A percentile compares a stretch with the other conserved stretches of the same genome.
These are phyloP conservation scores for Presbytis comata DNA, from an alignment of 2,797 vertebrate species.

Conservation along the genomic window DNA sequence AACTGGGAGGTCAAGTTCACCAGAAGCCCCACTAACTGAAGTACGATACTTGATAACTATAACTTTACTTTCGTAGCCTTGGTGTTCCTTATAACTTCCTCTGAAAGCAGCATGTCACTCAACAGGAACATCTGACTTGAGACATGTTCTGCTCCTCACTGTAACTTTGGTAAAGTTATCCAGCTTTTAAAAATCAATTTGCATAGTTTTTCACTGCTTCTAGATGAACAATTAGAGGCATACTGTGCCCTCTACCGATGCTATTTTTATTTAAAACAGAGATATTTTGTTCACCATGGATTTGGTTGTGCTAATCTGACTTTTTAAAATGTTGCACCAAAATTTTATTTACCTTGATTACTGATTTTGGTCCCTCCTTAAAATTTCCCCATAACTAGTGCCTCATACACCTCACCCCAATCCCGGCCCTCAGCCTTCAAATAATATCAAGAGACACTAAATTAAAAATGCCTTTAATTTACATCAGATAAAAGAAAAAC, in stretches of 20 bases:
- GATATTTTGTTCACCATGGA: not conserved
- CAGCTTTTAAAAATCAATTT: too few relatives aligned
- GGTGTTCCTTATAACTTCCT: rapidly evolving
- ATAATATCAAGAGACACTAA: not conserved
- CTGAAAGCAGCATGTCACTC: not conserved
- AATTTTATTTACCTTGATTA: not conserved
- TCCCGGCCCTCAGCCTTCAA: not conserved
- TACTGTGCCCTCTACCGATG: rapidly evolving
- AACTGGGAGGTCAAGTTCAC: too few relatives aligned
- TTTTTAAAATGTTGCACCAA: not conserved
- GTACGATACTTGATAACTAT: not conserved
- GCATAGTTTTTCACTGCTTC: not conserved
- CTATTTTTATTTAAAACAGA: not conserved
- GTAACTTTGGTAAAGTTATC: not conserved
- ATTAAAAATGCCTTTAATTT: not conserved
- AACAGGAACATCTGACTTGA: not conserved
- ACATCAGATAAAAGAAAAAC: not conserved
- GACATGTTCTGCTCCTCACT: not conserved
- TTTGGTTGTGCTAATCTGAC: not conserved
- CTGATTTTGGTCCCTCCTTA: not conserved
- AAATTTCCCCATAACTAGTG: too few relatives aligned
- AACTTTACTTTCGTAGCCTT: not conserved
- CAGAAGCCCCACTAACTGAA: not conserved
- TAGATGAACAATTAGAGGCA: rapidly evolving
- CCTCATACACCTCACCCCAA: rapidly evolving